A percentile compares a stretch with the other conserved stretches of the same genome.
Evolutionary conservation across 2,888 invertebrate species (phyloP).

Genomic region (Hirtodrosophila trivittata): DNA sequence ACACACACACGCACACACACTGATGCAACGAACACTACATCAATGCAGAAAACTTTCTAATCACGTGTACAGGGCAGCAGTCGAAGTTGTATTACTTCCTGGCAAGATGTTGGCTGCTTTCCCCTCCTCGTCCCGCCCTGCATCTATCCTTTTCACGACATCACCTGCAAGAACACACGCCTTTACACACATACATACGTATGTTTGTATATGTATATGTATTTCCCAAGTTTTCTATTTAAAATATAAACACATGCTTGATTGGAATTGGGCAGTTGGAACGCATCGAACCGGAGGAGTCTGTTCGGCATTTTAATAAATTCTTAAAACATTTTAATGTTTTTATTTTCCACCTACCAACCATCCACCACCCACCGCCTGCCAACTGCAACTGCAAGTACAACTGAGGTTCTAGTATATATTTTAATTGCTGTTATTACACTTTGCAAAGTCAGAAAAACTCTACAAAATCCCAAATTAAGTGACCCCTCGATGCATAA

Average conservation of each 20-base stretch:
- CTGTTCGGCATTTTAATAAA: slow-evolving; percentile 43
- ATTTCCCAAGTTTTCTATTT: slow-evolving; percentile 75
- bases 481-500: neutral
- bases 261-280: slow-evolving; percentile 63
- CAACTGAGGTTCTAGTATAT: slow-evolving; percentile 20
- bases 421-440: slow-evolving; percentile 63
- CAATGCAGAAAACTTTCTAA: slow-evolving; percentile 70
- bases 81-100: slow-evolving; percentile 70
- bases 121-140: neutral
- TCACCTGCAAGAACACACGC: neutral
- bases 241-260: slow-evolving; percentile 79
- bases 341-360: slow-evolving; percentile 38
- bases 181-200: neutral
- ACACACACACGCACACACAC: slow-evolving; percentile 9
- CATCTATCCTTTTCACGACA: slow-evolving; percentile 4
- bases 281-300: slow-evolving; percentile 30
- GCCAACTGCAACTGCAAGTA: neutral
- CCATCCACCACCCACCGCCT: neutral
- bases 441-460: slow-evolving; percentile 14
- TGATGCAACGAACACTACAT: slow-evolving; percentile 35
- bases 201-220: slow-evolving; percentile 29
- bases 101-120: slow-evolving; percentile 49
- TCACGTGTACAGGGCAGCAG: slow-evolving; percentile 74
- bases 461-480: slow-evolving; percentile 7
- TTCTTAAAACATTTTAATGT: slow-evolving; percentile 40